phyloP scores from a whole-genome alignment of 2,113 vertebrate genomes.

The Nerophis ophidion region DNA sequence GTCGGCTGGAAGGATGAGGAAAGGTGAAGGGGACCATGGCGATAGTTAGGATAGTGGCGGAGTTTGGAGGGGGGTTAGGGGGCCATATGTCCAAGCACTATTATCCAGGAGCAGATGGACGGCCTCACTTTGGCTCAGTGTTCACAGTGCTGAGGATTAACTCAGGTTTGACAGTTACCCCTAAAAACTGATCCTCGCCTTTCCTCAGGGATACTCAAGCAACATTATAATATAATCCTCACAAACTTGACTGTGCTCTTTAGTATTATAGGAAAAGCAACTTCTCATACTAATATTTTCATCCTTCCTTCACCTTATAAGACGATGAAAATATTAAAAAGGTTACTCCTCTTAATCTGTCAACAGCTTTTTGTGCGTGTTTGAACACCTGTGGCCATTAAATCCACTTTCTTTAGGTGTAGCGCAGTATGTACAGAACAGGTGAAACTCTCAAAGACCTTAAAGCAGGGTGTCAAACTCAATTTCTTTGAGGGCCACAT shows the following conservation, averaged over 20 bases:
- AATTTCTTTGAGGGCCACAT: too few relatives aligned
- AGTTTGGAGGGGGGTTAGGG: conserved; percentile 6
- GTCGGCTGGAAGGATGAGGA: conserved; percentile 6
- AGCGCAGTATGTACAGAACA: neutral
- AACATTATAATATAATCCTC: neutral
- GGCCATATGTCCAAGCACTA: conserved; percentile 48
- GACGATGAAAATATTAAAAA: neutral
- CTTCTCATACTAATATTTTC: too few relatives aligned
- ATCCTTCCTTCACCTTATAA: too few relatives aligned
- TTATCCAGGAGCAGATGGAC: conserved; percentile 49
- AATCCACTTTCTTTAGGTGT: neutral
- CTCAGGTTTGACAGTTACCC: conserved; percentile 34
- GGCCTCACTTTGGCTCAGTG: conserved; percentile 20
- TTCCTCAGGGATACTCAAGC: conserved; percentile 15
- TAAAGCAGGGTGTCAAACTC: too few relatives aligned
- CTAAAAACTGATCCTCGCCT: conserved; percentile 22
- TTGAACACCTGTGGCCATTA: neutral
- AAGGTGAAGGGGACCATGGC: conserved; percentile 9
- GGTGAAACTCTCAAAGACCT: too few relatives aligned
- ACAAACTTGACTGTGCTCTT: too few relatives aligned
- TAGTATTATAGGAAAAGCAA: too few relatives aligned
- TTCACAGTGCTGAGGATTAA: conserved; percentile 36
- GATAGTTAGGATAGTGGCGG: neutral
- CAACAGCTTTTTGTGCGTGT: neutral
- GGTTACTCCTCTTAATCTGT: neutral